Conservation (phyloP, 1,140 invertebrate genomes). For the Stenopsyche tienmushanensis region DNA sequence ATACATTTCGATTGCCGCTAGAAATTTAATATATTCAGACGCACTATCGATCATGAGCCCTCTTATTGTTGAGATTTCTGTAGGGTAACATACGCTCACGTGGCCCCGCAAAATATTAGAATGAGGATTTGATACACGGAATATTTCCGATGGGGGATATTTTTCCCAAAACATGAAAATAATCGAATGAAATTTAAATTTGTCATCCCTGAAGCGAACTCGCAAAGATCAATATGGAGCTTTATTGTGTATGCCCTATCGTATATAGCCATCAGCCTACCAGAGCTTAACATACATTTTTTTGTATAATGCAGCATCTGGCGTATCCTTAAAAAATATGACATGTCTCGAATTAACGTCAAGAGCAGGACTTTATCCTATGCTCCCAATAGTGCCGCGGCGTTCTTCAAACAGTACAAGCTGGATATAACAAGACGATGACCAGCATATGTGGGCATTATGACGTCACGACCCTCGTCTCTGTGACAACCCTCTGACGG, state of each 20-base stretch:
- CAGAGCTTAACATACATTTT: neutral
- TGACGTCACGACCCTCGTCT: slow-evolving; percentile 17
- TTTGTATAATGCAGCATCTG: neutral
- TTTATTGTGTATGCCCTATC: too few species aligned
- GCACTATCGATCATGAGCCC: too few species aligned
- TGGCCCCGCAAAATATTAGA: too few species aligned
- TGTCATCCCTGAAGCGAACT: too few species aligned
- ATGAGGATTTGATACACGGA: too few species aligned
- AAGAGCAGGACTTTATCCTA: neutral
- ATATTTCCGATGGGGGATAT: too few species aligned
- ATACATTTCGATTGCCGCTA: slow-evolving; percentile 25
- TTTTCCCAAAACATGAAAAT: too few species aligned
- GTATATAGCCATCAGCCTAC: too few species aligned
- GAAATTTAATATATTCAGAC: slow-evolving; percentile 29
- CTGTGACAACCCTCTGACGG: slow-evolving; percentile 5
- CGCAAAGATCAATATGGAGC: too few species aligned
- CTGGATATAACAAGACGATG: neutral
- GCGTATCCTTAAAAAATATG: neutral
- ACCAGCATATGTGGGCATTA: neutral
- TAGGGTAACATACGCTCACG: too few species aligned
- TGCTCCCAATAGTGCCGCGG: neutral
- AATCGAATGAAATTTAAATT: too few species aligned
- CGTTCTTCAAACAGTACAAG: neutral
- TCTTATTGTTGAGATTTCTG: too few species aligned
- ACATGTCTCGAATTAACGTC: slow-evolving; percentile 17